Evolutionary conservation across 2,113 vertebrate species (phyloP).

Genomic region (Heteronetta atricapilla): DNA sequence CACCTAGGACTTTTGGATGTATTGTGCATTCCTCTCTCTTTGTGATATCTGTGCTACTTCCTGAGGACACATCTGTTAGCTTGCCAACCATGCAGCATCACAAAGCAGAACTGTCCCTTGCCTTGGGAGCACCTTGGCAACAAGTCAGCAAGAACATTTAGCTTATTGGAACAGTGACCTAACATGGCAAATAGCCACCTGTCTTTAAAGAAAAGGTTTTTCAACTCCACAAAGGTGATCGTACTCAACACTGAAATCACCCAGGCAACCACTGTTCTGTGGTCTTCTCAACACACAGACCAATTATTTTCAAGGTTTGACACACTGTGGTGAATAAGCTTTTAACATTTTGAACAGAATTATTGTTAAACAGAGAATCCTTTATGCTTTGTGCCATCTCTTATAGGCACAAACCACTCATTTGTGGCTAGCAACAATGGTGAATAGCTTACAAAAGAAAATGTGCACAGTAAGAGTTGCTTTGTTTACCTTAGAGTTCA

Average conservation of each 20-base stretch:
- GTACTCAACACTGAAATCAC: slow-evolving; percentile 28
- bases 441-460: not conserved
- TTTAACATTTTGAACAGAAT: slow-evolving; percentile 42
- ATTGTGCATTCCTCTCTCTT: rapidly evolving
- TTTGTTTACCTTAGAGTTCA: not conserved
- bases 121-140: not conserved
- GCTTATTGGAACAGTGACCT: not conserved
- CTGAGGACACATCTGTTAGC: not conserved
- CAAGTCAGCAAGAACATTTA: rapidly evolving
- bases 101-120: not conserved
- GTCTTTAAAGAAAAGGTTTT: not conserved
- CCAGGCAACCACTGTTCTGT: not conserved
- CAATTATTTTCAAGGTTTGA: slow-evolving; percentile 47
- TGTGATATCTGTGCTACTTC: not conserved
- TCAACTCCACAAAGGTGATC: not conserved
- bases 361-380: slow-evolving; percentile 1
- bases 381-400: not conserved
- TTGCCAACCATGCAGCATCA: not conserved
- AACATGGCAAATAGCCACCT: not conserved
- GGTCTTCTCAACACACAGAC: not conserved
- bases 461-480: not conserved
- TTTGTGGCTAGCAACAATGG: not conserved
- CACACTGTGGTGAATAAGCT: not conserved
- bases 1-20: not conserved
- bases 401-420: not conserved